phyloP scores from a whole-genome alignment of 1,140 invertebrate species.

The Probaryconus sp. region DNA sequence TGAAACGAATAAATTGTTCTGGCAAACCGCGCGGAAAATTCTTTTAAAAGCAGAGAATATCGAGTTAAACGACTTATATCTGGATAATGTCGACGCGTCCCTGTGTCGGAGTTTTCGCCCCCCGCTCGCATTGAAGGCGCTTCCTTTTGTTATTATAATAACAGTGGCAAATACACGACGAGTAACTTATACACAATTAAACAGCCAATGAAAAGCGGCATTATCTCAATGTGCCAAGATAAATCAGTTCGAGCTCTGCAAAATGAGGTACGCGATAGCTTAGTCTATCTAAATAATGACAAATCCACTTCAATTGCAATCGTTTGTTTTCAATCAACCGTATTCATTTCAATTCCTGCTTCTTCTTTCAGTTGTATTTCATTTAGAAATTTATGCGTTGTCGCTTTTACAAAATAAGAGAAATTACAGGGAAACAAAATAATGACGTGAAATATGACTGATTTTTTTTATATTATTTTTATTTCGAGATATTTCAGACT shows the following conservation, averaged over 20 bases:
- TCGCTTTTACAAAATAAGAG: too few relatives aligned
- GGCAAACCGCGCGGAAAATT: conserved; percentile 14
- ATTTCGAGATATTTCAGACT: too few relatives aligned
- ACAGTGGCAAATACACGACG: conserved; percentile 6
- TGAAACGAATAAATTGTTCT: background rate
- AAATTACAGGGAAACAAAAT: too few relatives aligned
- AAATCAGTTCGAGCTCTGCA: conserved; percentile 12
- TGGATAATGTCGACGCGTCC: conserved; percentile 35
- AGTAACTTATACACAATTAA: conserved; percentile 30
- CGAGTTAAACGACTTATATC: conserved; percentile 23
- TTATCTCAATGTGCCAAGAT: conserved; percentile 28
- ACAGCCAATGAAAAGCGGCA: conserved; percentile 17
- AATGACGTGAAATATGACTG: too few relatives aligned
- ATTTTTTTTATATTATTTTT: too few relatives aligned
- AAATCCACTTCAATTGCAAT: conserved; percentile 12
- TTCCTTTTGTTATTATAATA: conserved; percentile 42
- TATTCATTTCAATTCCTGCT: too few relatives aligned
- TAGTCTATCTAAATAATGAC: conserved; percentile 3
- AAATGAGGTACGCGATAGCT: conserved; percentile 22
- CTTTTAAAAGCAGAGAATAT: conserved; percentile 16
- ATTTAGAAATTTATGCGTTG: too few relatives aligned
- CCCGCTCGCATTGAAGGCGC: conserved; percentile 1
- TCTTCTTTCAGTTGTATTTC: too few relatives aligned
- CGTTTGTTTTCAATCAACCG: too few relatives aligned
- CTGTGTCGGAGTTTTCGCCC: conserved; percentile 28